Base-by-base conservation (phyloP, 2,113 vertebrate genomes). In the Pseudorectes ferrugineus region DNA sequence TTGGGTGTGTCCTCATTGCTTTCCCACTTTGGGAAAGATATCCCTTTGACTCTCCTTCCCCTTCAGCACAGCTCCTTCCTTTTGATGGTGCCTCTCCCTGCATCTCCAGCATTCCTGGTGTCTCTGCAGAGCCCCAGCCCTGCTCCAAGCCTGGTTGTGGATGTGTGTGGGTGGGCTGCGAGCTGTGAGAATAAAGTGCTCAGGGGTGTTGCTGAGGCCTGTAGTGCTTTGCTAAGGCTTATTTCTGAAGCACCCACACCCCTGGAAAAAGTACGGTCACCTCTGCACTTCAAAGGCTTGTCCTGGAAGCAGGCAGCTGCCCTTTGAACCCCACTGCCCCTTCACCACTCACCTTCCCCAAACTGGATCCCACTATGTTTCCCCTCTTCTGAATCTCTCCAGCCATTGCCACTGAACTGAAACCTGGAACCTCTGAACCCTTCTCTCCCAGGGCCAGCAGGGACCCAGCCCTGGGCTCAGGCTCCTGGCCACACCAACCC, bases 111-210 rank as follows among this genome's bases (percentile, higher is more conserved):
- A 20, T 43, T 45, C 33, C 46, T 80, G 80, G 28, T 55, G 29
- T 62, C 21, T 21, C 15, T 49, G 72, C 38, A 62, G 35, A 51
- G 43, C 40, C 22, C 25, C 31, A 31, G 70, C 11, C 33, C 22
- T 72, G 52, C 33, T 46, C 48, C 31, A 26, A 31, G 48, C 22
- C 52, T 58, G 22, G 18, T 13, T 42, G 10, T 40, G 55, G 38
- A 12, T 43, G 15, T 35, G 36, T 10, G 20, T 26, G 23, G 15
- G 15, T 67, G 52, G 31, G 42, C 58, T 72, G 57, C 3, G 15
- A 70, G 55, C 36, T 89, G n/a, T 83, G 55, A 62, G 36, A 97
- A 94, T 96, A 95, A 97, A 97, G 46, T 83, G 26, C 45, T 95
- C 40, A 23, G 71, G 86, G 25, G 54, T 88, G 45, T 42, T 76